phyloP scores from a whole-genome alignment of 2,113 vertebrate species.

The Elaphurus davidianus region DNA sequence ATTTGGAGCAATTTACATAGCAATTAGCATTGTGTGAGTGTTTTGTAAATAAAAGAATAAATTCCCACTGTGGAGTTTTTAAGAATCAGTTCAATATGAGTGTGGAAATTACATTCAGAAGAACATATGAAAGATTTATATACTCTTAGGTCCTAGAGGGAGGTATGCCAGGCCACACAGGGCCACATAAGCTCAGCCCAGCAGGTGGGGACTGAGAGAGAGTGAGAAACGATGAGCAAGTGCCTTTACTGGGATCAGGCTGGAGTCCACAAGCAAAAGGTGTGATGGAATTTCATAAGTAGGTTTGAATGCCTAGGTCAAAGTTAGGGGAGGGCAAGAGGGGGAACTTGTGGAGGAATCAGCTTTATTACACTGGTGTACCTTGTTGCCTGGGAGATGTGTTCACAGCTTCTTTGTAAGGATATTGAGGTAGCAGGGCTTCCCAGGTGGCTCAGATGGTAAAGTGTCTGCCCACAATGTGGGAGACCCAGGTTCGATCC shows the following conservation, averaged over 20 bases:
- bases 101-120: neutral
- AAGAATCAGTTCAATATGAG: neutral
- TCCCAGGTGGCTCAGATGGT: neutral
- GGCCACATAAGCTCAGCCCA: neutral
- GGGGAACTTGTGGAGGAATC: neutral
- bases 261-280: neutral
- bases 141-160: neutral
- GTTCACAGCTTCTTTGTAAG: neutral
- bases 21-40: neutral
- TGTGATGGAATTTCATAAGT: neutral
- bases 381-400: neutral
- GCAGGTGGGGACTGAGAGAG: neutral
- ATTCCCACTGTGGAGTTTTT: neutral
- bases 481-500: rapidly evolving
- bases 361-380: neutral
- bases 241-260: neutral
- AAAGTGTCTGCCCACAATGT: neutral
- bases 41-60: neutral
- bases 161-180: neutral
- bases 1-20: neutral
- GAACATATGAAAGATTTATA: neutral
- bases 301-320: neutral
- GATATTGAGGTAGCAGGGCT: neutral
- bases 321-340: neutral
- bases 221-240: neutral